Percentiles rank a stretch among this genome's conserved stretches.
Evolutionary conservation across 2,888 invertebrate species (phyloP).

Genomic region (Mellilla xanthometata): DNA sequence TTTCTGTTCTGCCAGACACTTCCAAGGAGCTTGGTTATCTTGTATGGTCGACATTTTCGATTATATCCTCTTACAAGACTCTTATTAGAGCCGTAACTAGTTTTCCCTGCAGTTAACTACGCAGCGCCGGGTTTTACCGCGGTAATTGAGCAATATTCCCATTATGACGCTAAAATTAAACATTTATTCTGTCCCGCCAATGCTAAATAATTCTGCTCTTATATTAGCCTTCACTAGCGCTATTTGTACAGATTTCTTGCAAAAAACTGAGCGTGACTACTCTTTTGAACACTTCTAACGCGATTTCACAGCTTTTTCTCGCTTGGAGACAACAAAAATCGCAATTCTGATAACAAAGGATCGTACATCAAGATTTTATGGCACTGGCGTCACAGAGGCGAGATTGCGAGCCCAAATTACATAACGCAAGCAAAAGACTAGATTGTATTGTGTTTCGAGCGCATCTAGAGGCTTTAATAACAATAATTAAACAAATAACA

Average conservation of each 20-base stretch:
- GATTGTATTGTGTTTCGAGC: constrained; percentile 62
- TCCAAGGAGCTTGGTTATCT: constrained; percentile 54
- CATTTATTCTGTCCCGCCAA: constrained; percentile 40
- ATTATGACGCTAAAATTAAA: constrained; percentile 39
- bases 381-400: constrained; percentile 64
- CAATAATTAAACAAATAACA: constrained; percentile 63
- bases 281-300: constrained; percentile 21
- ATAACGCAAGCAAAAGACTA: constrained; percentile 64
- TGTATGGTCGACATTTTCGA: constrained; percentile 60
- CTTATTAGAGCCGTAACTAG: constrained; percentile 48
- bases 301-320: constrained; percentile 34
- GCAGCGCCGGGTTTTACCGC: constrained; percentile 38
- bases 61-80: constrained; percentile 40
- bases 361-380: constrained; percentile 68
- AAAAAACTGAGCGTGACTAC: constrained; percentile 28
- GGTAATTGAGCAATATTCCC: constrained; percentile 49
- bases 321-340: constrained; percentile 46
- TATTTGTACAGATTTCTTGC: constrained; percentile 12
- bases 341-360: constrained; percentile 66
- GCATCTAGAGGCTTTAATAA: constrained; percentile 52
- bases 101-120: constrained; percentile 39
- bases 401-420: constrained; percentile 55
- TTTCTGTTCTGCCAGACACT: constrained; percentile 43
- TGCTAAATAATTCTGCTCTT: background rate
- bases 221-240: background rate